Evolutionary conservation across 2,113 vertebrate species (phyloP).

Genomic region (Tupaia tana): DNA sequence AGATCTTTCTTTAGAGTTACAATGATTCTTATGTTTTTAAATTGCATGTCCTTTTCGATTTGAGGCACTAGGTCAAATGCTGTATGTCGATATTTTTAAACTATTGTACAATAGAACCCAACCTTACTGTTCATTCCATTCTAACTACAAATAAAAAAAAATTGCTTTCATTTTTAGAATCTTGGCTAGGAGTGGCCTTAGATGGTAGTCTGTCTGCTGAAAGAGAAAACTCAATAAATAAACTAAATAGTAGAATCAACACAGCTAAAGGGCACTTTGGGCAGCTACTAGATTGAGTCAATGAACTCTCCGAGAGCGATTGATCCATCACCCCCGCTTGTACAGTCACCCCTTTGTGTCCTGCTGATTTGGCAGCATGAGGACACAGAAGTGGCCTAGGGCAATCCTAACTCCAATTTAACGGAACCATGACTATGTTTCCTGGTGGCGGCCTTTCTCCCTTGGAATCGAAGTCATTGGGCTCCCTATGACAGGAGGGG

Average conservation of each 20-base stretch:
- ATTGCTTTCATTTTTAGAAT: not conserved
- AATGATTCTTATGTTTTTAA: not conserved
- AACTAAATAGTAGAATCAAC: conserved; percentile 28
- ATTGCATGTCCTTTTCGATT: not conserved
- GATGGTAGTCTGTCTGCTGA: conserved; percentile 35
- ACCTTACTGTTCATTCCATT: not conserved
- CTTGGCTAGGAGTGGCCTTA: not conserved
- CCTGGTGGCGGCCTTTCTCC: not conserved
- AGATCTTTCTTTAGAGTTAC: not conserved
- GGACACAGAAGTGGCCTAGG: not conserved
- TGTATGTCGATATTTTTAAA: not conserved
- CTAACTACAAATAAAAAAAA: not conserved
- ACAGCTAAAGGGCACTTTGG: conserved; percentile 55
- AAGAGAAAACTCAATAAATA: conserved; percentile 56
- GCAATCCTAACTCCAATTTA: conserved; percentile 32
- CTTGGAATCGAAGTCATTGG: not conserved
- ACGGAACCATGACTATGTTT: not conserved
- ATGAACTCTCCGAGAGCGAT: conserved; percentile 37
- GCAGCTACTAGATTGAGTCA: conserved; percentile 17
- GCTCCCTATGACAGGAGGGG: not conserved
- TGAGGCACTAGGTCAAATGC: not conserved
- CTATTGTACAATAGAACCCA: not conserved
- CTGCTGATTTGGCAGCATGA: conserved; percentile 30
- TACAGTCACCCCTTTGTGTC: conserved; percentile 5
- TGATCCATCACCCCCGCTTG: conserved; percentile 41